Evolutionary conservation across 2,113 vertebrate species (phyloP).

Genomic region (Dicrurus megarhynchus): DNA sequence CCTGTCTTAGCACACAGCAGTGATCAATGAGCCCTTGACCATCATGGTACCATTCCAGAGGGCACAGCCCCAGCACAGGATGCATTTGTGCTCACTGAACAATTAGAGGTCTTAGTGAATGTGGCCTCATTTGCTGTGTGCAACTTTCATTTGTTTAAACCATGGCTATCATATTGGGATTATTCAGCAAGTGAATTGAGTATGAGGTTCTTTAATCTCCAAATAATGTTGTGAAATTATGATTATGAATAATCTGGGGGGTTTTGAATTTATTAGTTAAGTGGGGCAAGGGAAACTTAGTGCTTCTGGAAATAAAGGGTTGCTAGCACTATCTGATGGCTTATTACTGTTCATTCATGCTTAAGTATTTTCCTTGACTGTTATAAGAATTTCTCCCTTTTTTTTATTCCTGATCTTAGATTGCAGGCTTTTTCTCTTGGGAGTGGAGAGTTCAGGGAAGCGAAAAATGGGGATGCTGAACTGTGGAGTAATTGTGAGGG

Average conservation of each 20-base stretch:
- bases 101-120: background rate
- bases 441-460: background rate
- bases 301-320: background rate
- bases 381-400: background rate
- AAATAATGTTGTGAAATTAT: background rate
- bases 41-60: fast-evolving
- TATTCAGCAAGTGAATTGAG: background rate
- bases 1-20: background rate
- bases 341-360: background rate
- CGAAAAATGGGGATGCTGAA: background rate
- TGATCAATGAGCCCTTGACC: background rate
- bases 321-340: background rate
- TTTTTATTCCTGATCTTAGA: background rate
- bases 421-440: background rate
- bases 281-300: background rate
- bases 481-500: background rate
- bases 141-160: background rate
- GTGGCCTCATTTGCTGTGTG: background rate
- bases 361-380: background rate
- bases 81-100: background rate
- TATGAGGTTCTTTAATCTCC: background rate
- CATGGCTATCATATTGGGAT: background rate
- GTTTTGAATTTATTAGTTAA: background rate
- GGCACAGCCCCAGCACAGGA: background rate
- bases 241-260: background rate